Evolutionary conservation across 1,140 invertebrate species (phyloP).

Genomic region (Pantala flavescens): DNA sequence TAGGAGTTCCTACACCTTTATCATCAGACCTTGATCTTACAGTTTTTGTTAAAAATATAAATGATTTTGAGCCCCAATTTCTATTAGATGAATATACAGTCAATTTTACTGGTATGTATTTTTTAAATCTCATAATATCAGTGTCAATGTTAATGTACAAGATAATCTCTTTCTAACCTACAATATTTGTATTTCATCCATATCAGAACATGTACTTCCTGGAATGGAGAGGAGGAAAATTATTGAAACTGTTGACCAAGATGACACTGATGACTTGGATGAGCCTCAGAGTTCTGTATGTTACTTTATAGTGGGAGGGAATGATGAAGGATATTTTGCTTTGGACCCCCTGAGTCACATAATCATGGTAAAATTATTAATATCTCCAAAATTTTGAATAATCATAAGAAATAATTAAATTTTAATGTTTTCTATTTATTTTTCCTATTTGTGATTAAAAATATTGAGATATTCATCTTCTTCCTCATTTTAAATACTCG

Average conservation of each 20-base stretch:
- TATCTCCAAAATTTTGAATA: background rate
- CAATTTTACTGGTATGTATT: constrained; percentile 55
- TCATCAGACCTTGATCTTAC: constrained; percentile 79
- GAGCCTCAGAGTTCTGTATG: constrained; percentile 67
- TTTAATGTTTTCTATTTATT: too few species aligned
- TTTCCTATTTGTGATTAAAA: too few species aligned
- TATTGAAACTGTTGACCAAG: constrained; percentile 71
- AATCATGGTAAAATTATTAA: constrained; percentile 37
- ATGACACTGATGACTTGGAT: constrained; percentile 70
- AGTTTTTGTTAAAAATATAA: constrained; percentile 81
- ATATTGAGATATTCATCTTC: too few species aligned
- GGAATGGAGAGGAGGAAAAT: constrained; percentile 56
- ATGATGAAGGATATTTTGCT: constrained; percentile 58
- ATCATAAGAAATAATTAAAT: too few species aligned
- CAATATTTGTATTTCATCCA: constrained; percentile 14
- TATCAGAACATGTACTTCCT: constrained; percentile 56
- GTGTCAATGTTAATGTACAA: background rate
- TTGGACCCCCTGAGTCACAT: constrained; percentile 64
- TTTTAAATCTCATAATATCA: background rate
- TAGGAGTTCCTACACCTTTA: constrained; percentile 70
- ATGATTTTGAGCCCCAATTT: constrained; percentile 82
- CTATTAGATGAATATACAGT: constrained; percentile 55
- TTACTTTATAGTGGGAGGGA: constrained; percentile 76
- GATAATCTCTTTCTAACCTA: background rate
- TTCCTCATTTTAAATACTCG: too few species aligned